These are phyloP conservation scores for Xyrichtys novacula DNA, from an alignment of 2,797 vertebrate genomes.

Conservation along the genomic window DNA sequence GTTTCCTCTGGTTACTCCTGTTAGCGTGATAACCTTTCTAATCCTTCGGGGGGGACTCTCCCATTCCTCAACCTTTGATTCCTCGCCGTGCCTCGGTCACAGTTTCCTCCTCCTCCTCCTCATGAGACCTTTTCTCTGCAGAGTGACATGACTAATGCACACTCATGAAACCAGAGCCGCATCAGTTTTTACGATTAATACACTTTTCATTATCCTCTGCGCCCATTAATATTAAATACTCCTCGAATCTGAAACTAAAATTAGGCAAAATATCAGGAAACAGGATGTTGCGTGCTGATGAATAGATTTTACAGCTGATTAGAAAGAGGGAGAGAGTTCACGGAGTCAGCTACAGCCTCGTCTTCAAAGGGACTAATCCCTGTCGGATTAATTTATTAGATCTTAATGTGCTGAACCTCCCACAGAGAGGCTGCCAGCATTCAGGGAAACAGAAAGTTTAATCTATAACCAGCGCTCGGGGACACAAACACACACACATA, in stretches of 20 bases:
- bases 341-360: conserved; percentile 48
- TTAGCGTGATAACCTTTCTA: conserved; percentile 61
- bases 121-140: neutral
- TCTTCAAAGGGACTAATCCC: conserved; percentile 71
- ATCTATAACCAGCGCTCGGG: conserved; percentile 32
- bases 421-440: conserved; percentile 56
- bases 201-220: neutral
- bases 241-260: conserved; percentile 9
- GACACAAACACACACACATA: conserved; percentile 32
- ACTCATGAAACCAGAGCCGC: neutral
- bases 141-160: neutral
- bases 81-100: conserved; percentile 28
- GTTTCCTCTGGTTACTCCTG: conserved; percentile 73
- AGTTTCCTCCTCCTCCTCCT: conserved; percentile 3
- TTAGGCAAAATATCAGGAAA: conserved; percentile 48
- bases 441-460: conserved; percentile 50
- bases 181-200: neutral
- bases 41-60: conserved; percentile 49
- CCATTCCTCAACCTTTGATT: conserved; percentile 68
- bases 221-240: conserved; percentile 8
- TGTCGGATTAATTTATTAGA: conserved; percentile 67
- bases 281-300: conserved; percentile 62
- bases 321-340: conserved; percentile 36
- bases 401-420: conserved; percentile 66
- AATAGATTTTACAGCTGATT: conserved; percentile 46